Evolutionary conservation across 2,797 vertebrate genomes (phyloP), one percentile per base, ranked within the genome.

Genomic region (Schizothorax lantsangensis): DNA sequence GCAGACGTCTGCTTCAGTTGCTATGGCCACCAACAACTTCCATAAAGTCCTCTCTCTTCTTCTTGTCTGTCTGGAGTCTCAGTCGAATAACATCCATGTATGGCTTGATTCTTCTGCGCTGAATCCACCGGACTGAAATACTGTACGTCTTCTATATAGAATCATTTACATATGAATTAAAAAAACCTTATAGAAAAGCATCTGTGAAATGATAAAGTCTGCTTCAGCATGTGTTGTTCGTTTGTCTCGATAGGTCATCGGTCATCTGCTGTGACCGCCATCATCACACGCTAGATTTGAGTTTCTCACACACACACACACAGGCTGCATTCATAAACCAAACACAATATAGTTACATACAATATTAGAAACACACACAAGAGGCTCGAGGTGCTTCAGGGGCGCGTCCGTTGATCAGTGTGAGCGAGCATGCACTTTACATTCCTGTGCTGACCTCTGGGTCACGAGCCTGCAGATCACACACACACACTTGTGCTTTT

Each of bases 141-240:
- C 89, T 91, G 89, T 88, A 91, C 85, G 89, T 93, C 88, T n/a
- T 14, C 8, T 93, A 92, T 90, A 88, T 86, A 94, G 82, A 87
- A 85, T 90, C 84, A 89, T 86, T 90, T 86, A 92, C 85, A 90
- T 81, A 85, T 68, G 88, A 38, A 71, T 91, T 93, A 93, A 86
- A 94, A 62, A 95, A 95, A 94, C 66, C 85, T 92, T 87, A 92
- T 95, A 93, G 75, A 95, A 95, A 95, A 95, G 69, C 38, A 26
- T 52, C 36, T 68, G 8, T 75, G 40, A 43, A 40, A 54, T 45
- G 23, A 83, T 87, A 69, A 59, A 81, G 85, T 57, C 84, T 83
- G 64, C 64, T 68, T 68, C 30, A 19, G 66, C 38, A 5, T 40
- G 64, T 73, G 43, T 68, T 81, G 43, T 81, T 30, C 6, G 43